These are phyloP conservation scores for Lathronympha strigana DNA, from an alignment of 2,888 invertebrate species.

Conservation along the genomic window DNA sequence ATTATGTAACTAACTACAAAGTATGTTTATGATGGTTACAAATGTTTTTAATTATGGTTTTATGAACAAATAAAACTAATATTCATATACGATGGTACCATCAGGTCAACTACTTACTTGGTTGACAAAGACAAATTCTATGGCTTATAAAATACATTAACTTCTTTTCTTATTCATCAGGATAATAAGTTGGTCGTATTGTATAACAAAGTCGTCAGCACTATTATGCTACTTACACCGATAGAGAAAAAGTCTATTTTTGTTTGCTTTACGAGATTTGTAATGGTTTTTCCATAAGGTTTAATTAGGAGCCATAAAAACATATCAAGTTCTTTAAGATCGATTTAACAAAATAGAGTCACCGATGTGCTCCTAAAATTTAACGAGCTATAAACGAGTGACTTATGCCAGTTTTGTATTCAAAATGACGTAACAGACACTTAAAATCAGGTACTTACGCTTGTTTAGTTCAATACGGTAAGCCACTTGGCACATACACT, in stretches of 20 bases:
- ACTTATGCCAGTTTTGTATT: constrained; percentile 60
- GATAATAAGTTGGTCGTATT: background rate
- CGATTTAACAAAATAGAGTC: constrained; percentile 65
- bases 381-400: constrained; percentile 79
- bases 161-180: background rate
- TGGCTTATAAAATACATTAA: background rate
- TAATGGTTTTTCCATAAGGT: constrained; percentile 42
- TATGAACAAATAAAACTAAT: background rate
- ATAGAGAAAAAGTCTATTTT: constrained; percentile 2
- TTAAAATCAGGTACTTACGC: background rate
- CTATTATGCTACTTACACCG: background rate
- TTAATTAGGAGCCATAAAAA: constrained; percentile 52
- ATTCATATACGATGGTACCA: background rate
- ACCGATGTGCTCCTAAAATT: constrained; percentile 74
- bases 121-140: background rate
- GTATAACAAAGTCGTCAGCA: background rate
- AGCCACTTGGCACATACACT: constrained; percentile 52
- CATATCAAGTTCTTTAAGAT: constrained; percentile 51
- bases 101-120: background rate
- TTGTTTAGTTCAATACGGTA: background rate
- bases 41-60: background rate
- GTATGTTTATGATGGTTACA: constrained; percentile 15
- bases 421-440: constrained; percentile 8
- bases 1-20: constrained; percentile 18
- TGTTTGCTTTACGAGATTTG: constrained; percentile 5